Evolutionary conservation across 2,797 vertebrate genomes (phyloP).

Genomic region (Acrossocheilus fasciatus): DNA sequence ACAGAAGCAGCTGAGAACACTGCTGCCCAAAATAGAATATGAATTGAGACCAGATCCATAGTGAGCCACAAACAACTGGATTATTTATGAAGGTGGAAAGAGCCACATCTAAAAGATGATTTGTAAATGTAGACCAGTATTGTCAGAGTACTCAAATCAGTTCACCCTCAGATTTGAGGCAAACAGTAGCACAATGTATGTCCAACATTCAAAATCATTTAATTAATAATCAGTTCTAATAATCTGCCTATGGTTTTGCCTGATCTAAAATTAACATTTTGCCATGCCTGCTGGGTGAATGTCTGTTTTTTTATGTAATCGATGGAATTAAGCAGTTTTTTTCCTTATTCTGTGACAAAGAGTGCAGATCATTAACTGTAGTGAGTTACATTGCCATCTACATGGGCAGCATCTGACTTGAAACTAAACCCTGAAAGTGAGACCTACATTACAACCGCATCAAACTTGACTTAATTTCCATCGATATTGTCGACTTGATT

Average conservation of each 20-base stretch:
- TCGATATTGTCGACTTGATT: too few relatives aligned
- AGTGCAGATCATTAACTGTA: too few relatives aligned
- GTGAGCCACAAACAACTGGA: slow-evolving; percentile 22
- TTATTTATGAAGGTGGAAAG: slow-evolving; percentile 27
- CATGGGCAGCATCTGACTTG: too few relatives aligned
- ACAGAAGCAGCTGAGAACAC: slow-evolving; percentile 4
- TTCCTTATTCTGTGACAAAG: too few relatives aligned
- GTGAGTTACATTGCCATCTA: too few relatives aligned
- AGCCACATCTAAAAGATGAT: background rate
- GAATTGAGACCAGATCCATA: slow-evolving; percentile 15
- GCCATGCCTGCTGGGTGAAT: too few relatives aligned
- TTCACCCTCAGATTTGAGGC: background rate
- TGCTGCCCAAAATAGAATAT: background rate
- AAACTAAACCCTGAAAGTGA: too few relatives aligned
- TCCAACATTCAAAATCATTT: too few relatives aligned
- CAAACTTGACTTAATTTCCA: too few relatives aligned
- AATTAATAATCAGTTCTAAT: background rate
- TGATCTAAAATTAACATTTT: background rate
- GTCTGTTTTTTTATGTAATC: too few relatives aligned
- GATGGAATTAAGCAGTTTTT: too few relatives aligned
- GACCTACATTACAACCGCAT: too few relatives aligned
- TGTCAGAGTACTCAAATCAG: background rate
- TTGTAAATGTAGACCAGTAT: background rate
- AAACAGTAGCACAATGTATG: background rate
- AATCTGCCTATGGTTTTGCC: background rate